Evolutionary conservation across 2,888 invertebrate genomes (phyloP), one percentile per base, ranked within the genome.

Genomic region (Melinaea marsaeus): DNA sequence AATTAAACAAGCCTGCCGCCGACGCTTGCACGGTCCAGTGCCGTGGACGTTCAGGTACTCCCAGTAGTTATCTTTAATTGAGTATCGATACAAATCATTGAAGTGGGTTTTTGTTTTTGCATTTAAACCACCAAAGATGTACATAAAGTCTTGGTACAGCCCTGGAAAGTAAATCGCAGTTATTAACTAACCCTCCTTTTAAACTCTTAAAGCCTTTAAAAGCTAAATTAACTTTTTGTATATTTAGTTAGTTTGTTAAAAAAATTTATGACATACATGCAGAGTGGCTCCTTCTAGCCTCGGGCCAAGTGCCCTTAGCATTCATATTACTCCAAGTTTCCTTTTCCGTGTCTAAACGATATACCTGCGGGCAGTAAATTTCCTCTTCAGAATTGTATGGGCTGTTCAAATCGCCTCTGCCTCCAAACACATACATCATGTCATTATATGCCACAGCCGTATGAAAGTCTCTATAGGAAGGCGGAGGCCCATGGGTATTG

Each of bases 81-180:
- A 92, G 84, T 94, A 97, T 75, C 94, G 93, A 81, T 94, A 94
- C 69, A 98, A 86, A 85, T 98, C 97, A 85, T 96, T 95, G 79
- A 94, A 97, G 86, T 98, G 98, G 61, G 92, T 87, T 72, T 95
- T 93, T 61, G 91, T 81, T 37, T 94, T 88, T 9, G 96, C 95
- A 85, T 97, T 96, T 79, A 94, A 98, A 37, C 98, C 98, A 59
- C 98, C 98, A 88, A 98, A 98, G 67, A 98, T 94, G 79, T 95
- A 97, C 90, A 98, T 93, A 74, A 93, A 91, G 33, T 92, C 93
- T 70, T 94, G 92, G 79, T 95, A 93, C 5, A 94, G 88, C 93
- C 97, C 97, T 97, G 85, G 63, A 93, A 93, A 69, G 13, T 56
- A 13, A 11, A 33, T n/a, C n/a, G n/a, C 11, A 32, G 35, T 32